Percentiles rank a stretch among this genome's conserved stretches.
Evolutionary conservation across 2,113 vertebrate genomes (phyloP).

Genomic region (Excalfactoria chinensis): DNA sequence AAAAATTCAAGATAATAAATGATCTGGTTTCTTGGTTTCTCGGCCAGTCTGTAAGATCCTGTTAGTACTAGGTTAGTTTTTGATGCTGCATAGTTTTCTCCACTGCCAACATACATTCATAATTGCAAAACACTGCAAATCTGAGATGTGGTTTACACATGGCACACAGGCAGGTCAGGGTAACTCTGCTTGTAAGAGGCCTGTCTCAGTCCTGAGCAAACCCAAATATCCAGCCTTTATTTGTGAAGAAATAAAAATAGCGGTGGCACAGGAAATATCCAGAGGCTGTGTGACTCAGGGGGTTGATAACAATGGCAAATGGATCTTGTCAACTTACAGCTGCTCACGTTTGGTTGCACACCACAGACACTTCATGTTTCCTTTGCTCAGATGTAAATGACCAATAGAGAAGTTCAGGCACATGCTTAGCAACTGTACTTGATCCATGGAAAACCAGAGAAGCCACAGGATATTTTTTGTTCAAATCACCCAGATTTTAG

Average conservation of each 20-base stretch:
- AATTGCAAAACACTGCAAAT: background rate
- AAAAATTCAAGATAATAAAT: background rate
- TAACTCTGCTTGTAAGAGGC: background rate
- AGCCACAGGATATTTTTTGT: background rate
- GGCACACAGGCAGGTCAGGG: background rate
- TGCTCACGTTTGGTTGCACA: background rate
- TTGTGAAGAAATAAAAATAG: constrained; percentile 37
- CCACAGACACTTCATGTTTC: background rate
- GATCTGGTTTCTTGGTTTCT: background rate
- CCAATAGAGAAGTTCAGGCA: fast-evolving
- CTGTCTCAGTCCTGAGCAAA: constrained; percentile 23
- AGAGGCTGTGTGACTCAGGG: background rate
- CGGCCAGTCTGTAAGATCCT: background rate
- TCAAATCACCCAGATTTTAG: background rate
- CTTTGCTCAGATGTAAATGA: background rate
- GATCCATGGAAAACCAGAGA: background rate
- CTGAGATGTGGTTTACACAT: background rate
- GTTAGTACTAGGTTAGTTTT: background rate
- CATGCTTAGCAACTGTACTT: background rate
- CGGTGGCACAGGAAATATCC: background rate
- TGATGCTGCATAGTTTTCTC: background rate
- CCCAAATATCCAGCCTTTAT: background rate
- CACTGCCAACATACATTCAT: background rate
- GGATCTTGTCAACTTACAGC: background rate
- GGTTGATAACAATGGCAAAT: background rate